A percentile compares a stretch with the other conserved stretches of the same genome.
phyloP scores from a whole-genome alignment of 2,113 vertebrate species.

The Balaenoptera acutorostrata region DNA sequence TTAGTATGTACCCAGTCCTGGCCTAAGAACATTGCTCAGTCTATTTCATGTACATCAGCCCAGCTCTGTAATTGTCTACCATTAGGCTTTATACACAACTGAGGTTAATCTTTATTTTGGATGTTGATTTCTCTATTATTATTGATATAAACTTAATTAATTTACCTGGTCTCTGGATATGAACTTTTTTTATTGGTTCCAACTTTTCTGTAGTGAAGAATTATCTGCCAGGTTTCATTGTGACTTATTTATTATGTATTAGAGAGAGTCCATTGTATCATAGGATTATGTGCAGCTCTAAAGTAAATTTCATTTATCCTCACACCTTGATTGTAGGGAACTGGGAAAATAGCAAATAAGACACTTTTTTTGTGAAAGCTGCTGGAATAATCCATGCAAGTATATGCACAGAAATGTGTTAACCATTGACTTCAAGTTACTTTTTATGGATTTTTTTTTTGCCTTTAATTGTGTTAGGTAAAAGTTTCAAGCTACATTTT shows the following conservation, averaged over 20 bases:
- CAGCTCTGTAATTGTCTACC: neutral
- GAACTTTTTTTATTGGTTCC: neutral
- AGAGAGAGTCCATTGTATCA: neutral
- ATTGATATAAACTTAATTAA: neutral
- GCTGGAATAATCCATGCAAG: neutral
- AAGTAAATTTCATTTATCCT: neutral
- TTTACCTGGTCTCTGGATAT: neutral
- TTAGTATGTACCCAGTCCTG: neutral
- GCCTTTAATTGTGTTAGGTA: conserved; percentile 57
- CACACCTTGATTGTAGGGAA: neutral
- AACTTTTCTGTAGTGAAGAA: neutral
- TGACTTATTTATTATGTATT: neutral
- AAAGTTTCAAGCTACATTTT: conserved; percentile 54
- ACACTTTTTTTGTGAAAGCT: neutral
- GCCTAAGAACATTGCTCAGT: no score
- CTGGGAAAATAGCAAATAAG: neutral
- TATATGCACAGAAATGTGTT: neutral
- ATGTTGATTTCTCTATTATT: neutral
- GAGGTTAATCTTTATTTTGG: neutral
- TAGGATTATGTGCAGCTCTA: neutral
- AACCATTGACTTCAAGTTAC: neutral
- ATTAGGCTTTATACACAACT: neutral
- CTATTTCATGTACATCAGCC: neutral
- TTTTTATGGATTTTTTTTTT: neutral
- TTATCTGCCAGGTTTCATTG: neutral